Evolutionary conservation across 2,888 invertebrate genomes (phyloP), one percentile per base, ranked within the genome.

Genomic region (Temnothorax rugatulus): DNA sequence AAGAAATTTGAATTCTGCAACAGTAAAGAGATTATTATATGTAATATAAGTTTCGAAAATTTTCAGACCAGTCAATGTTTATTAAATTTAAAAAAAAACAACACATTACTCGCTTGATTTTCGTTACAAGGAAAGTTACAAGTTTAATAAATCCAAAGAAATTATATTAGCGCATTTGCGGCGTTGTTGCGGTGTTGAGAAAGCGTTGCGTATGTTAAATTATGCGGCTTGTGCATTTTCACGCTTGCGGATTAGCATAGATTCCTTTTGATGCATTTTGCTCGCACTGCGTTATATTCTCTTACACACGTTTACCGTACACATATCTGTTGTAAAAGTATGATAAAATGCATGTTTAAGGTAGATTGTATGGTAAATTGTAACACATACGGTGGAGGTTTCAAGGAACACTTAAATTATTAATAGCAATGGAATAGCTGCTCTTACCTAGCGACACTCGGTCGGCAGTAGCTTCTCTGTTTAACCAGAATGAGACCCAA

Each of bases 401-500:
- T 41, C 44, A 63, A 44, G 54, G 66, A 54, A 84, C 44, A 63
- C 13, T 41, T 29, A 29, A 44, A 41, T 54, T 54, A 59, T 59
- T 57, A 64, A 59, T 38, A 13, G 8, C 50, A 54, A 38, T 47
- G 7, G 11, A 75, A 4, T 47, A 73, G 2, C 4, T 59, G 52
- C 18, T 73, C 63, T 95, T 95, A 97, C 97, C 98, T 63, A 98
- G 95, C 0, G 97, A 97, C 0, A 98, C 97, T 86, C 98, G 95
- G 94, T 98, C 98, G 0, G 98, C 97, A 0, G 97, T 98, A 0
- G 98, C 98, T 95, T 98, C 98, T 81, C 98, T 95, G 95, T 98
- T 98, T 59, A 98, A 95, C 98, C 97, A 98, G 93, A 97, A 97
- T 3, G 98, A 97, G 1, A 98, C 98, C 98, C 98, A 98, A 0